Evolutionary conservation across 2,888 invertebrate genomes (phyloP).

Genomic region (Graphium colonna): DNA sequence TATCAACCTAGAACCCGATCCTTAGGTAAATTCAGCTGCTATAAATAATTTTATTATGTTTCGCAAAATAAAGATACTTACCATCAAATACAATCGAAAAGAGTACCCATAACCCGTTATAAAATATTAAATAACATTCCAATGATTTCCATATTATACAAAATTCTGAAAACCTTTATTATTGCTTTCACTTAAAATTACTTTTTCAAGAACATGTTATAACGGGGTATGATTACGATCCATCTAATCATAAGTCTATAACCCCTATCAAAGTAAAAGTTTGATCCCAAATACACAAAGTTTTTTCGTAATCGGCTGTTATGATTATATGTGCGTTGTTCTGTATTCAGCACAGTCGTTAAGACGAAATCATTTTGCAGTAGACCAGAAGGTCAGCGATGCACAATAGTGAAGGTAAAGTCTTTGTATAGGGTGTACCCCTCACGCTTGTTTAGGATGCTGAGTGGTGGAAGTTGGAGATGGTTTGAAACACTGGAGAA

Average conservation of each 20-base stretch:
- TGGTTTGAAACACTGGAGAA: slow-evolving; percentile 93
- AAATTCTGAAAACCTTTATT: not conserved
- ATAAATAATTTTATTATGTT: not conserved
- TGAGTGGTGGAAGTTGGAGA: slow-evolving; percentile 81
- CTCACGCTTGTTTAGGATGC: slow-evolving; percentile 85
- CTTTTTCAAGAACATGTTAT: not conserved
- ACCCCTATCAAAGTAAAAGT: slow-evolving; percentile 44
- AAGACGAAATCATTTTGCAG: slow-evolving; percentile 11
- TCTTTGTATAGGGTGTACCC: slow-evolving; percentile 23
- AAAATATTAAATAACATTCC: slow-evolving; percentile 6
- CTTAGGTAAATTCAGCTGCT: not conserved
- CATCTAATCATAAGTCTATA: slow-evolving; percentile 21
- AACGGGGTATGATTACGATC: slow-evolving; percentile 22
- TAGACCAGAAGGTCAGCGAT: slow-evolving; percentile 13
- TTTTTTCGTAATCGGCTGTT: slow-evolving; percentile 29
- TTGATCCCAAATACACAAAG: slow-evolving; percentile 69
- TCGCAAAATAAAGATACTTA: slow-evolving; percentile 10
- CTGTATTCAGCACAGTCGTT: not conserved
- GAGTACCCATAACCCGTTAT: slow-evolving; percentile 14
- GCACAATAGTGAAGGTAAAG: slow-evolving; percentile 9
- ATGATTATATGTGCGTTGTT: not conserved
- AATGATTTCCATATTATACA: slow-evolving; percentile 6
- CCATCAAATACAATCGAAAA: not conserved
- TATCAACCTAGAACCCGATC: not conserved
- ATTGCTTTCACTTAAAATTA: not conserved